Percentiles rank a stretch among this genome's conserved stretches.
These are phyloP conservation scores for Isoperla grammatica DNA, from an alignment of 2,888 invertebrate species.

Conservation along the genomic window DNA sequence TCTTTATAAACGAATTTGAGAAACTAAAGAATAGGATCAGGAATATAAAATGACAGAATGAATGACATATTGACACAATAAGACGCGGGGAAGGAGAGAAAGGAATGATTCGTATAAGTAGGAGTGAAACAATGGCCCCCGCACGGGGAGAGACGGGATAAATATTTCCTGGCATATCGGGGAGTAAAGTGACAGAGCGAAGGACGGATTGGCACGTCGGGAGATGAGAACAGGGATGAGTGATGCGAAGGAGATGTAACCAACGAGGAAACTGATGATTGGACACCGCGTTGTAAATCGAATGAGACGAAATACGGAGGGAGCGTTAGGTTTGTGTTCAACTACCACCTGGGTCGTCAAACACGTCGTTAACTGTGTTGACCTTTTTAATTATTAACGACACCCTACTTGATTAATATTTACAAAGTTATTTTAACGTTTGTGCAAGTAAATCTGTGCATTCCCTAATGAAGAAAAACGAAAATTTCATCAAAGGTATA, in stretches of 20 bases:
- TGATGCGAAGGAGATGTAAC: slow-evolving; percentile 11
- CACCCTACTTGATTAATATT: too few species aligned
- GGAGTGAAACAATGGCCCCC: too few species aligned
- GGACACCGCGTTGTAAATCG: neutral
- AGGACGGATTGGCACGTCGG: slow-evolving; percentile 22
- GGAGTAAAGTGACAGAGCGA: slow-evolving; percentile 22
- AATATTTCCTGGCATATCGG: slow-evolving; percentile 1
- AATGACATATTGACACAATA: slow-evolving; percentile 15
- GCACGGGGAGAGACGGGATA: slow-evolving; percentile 1
- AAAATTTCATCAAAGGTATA: too few species aligned
- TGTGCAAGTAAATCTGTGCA: too few species aligned
- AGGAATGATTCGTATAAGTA: neutral
- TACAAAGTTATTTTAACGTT: too few species aligned
- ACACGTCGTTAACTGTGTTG: too few species aligned
- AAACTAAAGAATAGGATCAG: slow-evolving; percentile 7
- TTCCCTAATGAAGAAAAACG: too few species aligned
- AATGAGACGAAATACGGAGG: too few species aligned
- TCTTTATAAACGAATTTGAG: slow-evolving; percentile 9
- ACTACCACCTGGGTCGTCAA: too few species aligned
- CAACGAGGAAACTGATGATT: neutral
- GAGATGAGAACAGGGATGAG: neutral
- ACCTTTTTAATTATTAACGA: too few species aligned
- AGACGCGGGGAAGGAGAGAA: slow-evolving; percentile 4
- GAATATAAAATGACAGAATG: slow-evolving; percentile 15
- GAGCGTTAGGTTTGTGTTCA: too few species aligned